Conservation (phyloP, 1,140 invertebrate species). For the Plectrocnemia conspersa region DNA sequence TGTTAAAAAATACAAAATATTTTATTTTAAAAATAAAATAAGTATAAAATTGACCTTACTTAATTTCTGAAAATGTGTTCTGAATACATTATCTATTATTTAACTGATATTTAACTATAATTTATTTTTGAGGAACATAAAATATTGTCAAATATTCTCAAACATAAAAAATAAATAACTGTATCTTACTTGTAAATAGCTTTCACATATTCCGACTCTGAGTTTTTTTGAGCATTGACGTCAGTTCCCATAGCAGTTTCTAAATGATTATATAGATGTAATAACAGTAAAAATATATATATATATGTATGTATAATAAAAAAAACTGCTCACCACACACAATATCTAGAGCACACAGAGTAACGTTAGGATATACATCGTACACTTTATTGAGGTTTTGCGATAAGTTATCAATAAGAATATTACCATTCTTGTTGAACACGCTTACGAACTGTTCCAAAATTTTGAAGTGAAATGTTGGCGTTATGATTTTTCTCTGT, state of each 20-base stretch:
- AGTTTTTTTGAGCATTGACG: constrained; percentile 9
- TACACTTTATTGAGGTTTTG: constrained; percentile 50
- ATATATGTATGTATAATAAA: background rate
- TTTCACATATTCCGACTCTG: constrained; percentile 24
- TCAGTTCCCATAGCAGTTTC: constrained; percentile 17
- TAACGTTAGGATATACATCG: constrained; percentile 68
- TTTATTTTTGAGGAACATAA: too few relatives aligned
- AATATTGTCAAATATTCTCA: too few relatives aligned
- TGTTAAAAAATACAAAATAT: too few relatives aligned
- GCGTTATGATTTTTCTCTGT: constrained; percentile 52
- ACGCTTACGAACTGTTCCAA: constrained; percentile 77
- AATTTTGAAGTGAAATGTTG: constrained; percentile 84
- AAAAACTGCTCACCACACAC: constrained; percentile 73
- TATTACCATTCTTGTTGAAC: constrained; percentile 67
- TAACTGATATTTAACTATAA: too few relatives aligned
- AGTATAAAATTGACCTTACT: too few relatives aligned
- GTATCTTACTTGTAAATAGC: constrained; percentile 21
- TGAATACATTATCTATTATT: too few relatives aligned
- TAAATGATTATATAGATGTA: too few relatives aligned
- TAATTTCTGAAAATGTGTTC: too few relatives aligned
- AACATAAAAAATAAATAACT: background rate
- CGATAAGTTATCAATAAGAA: constrained; percentile 62
- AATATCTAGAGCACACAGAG: constrained; percentile 72
- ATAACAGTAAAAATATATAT: too few relatives aligned
- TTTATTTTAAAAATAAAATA: too few relatives aligned